Percentiles rank a stretch among this genome's conserved stretches.
These are phyloP conservation scores for Glareola pratincola DNA, from an alignment of 2,113 vertebrate species.

Conservation along the genomic window DNA sequence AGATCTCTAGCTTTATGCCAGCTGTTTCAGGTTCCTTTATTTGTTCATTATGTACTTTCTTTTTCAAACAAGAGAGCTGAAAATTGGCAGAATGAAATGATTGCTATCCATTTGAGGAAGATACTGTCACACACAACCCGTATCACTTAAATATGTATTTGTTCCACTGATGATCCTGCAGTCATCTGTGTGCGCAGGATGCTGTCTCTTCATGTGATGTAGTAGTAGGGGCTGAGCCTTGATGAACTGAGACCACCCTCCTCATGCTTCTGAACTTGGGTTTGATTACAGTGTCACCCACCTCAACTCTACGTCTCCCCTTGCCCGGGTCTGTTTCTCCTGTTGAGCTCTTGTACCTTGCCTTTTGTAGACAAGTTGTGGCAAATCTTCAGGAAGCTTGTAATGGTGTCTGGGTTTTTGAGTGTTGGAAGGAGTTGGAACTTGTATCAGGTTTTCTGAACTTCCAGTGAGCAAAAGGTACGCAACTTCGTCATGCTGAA, in stretches of 20 bases:
- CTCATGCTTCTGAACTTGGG: rapidly evolving
- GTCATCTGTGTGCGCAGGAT: background rate
- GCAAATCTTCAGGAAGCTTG: background rate
- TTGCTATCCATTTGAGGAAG: background rate
- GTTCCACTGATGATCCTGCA: background rate
- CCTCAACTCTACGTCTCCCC: rapidly evolving
- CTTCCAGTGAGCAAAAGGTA: background rate
- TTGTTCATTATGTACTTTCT: background rate
- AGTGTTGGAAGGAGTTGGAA: background rate
- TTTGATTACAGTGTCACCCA: background rate
- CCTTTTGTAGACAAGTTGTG: background rate
- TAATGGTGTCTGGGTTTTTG: rapidly evolving
- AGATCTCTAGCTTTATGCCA: background rate
- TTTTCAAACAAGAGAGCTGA: background rate
- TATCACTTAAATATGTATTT: background rate
- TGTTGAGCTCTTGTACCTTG: background rate
- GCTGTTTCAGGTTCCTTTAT: background rate
- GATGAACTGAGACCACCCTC: background rate
- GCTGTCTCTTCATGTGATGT: background rate
- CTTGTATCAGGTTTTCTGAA: background rate
- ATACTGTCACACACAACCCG: background rate
- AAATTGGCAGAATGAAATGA: background rate
- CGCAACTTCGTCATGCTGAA: background rate
- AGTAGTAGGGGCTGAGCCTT: background rate
- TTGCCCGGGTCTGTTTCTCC: rapidly evolving